Conservation (phyloP, 2,113 vertebrate species). For the Regulus satrapa region DNA sequence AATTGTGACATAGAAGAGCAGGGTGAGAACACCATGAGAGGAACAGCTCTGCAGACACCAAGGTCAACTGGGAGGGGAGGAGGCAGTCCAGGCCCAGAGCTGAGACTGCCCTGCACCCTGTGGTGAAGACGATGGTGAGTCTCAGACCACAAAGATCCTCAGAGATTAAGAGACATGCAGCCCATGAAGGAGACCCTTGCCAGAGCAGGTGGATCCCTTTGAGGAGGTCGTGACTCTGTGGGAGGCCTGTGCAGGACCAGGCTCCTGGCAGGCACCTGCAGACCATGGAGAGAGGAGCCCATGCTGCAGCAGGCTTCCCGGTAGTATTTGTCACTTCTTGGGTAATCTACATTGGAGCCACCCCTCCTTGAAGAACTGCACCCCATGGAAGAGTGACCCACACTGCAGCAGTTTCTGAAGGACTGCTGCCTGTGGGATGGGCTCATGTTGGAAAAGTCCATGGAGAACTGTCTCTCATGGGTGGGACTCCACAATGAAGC, state of each 20-base stretch:
- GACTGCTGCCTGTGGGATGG: neutral
- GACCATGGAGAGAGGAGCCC: neutral
- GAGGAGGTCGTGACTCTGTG: neutral
- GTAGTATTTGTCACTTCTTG: neutral
- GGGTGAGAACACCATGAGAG: neutral
- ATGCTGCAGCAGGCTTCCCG: neutral
- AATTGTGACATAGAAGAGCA: neutral
- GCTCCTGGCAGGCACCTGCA: neutral
- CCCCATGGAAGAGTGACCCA: neutral
- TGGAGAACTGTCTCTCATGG: neutral
- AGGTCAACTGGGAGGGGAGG: neutral
- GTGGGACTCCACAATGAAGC: neutral
- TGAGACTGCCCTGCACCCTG: neutral
- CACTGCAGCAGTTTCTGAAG: neutral
- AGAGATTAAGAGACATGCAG: neutral
- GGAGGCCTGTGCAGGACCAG: neutral
- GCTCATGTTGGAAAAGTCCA: neutral
- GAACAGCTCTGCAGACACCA: neutral
- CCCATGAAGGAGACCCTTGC: neutral
- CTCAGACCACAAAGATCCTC: rapidly evolving
- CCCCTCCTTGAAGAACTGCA: neutral
- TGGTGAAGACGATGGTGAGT: neutral
- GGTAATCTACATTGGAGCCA: neutral
- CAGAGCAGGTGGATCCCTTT: no score
- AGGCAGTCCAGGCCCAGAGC: rapidly evolving